phyloP scores from a whole-genome alignment of 2,888 invertebrate species.

The Galeopsomyia nigrocyanea region DNA sequence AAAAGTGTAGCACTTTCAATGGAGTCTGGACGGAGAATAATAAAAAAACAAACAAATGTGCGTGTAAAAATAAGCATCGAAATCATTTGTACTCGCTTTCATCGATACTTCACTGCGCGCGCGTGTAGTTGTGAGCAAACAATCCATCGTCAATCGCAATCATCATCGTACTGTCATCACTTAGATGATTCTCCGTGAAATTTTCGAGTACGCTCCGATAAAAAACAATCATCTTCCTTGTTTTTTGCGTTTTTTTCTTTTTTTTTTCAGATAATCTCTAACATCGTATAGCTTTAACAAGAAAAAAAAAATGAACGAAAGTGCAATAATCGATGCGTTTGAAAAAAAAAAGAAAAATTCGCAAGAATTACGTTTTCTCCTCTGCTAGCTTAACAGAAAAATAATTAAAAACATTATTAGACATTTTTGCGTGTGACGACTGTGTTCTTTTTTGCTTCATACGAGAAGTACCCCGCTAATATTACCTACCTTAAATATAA shows the following conservation, averaged over 20 bases:
- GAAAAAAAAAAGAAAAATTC: background rate
- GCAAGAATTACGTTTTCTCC: no score
- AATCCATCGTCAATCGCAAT: slow-evolving; percentile 14
- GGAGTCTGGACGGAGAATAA: background rate
- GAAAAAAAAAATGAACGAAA: background rate
- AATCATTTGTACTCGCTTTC: background rate
- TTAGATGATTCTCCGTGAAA: no score
- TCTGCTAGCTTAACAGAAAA: no score
- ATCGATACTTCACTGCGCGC: background rate
- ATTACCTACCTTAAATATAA: no score
- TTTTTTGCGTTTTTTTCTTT: slow-evolving; percentile 4
- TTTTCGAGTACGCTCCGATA: slow-evolving; percentile 43
- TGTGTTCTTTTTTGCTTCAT: no score
- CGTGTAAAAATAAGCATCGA: slow-evolving; percentile 33
- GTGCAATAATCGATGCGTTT: slow-evolving; percentile 21
- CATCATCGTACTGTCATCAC: background rate
- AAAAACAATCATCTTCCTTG: background rate
- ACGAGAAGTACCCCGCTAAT: no score
- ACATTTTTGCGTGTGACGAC: no score
- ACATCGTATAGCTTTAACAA: no score
- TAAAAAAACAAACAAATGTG: background rate
- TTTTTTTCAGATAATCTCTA: no score
- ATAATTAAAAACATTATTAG: no score
- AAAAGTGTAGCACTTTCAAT: no score
- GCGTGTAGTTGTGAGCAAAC: background rate